phyloP scores from a whole-genome alignment of 2,797 vertebrate genomes.

The Acrossocheilus fasciatus region DNA sequence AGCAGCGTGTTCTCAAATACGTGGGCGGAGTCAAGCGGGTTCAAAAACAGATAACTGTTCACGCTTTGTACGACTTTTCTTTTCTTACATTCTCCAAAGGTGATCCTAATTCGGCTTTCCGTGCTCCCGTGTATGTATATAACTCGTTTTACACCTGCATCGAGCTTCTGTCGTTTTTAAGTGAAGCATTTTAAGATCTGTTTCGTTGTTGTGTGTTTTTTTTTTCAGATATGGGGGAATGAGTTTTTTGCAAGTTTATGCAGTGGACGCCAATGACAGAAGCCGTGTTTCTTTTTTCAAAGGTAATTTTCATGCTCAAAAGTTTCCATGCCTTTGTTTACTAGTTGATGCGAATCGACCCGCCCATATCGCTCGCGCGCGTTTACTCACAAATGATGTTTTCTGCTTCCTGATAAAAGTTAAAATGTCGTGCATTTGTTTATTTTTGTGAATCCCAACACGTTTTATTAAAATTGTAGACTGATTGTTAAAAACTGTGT shows the following conservation, averaged over 20 bases:
- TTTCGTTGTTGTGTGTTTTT: background rate
- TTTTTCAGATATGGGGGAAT: background rate
- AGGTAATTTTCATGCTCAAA: conserved; percentile 9
- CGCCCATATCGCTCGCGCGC: background rate
- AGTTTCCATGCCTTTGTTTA: conserved; percentile 26
- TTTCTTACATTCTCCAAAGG: background rate
- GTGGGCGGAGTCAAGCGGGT: background rate
- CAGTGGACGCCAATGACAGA: conserved; percentile 1
- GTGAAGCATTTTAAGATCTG: background rate
- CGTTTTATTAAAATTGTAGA: background rate
- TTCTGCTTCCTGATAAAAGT: background rate
- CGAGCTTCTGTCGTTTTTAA: background rate
- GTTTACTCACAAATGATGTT: background rate
- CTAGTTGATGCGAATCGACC: background rate
- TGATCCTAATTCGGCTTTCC: background rate
- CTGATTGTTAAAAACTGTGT: background rate
- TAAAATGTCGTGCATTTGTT: background rate
- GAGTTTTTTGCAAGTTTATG: background rate
- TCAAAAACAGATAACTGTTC: conserved; percentile 25
- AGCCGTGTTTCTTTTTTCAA: background rate
- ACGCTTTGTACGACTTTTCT: background rate
- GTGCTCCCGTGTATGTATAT: too few species aligned
- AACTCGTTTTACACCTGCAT: background rate
- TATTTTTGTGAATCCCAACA: background rate
- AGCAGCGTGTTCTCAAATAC: conserved; percentile 62